These are phyloP conservation scores for Trachelus troglodyta DNA, from an alignment of 2,888 invertebrate genomes.

Conservation along the genomic window DNA sequence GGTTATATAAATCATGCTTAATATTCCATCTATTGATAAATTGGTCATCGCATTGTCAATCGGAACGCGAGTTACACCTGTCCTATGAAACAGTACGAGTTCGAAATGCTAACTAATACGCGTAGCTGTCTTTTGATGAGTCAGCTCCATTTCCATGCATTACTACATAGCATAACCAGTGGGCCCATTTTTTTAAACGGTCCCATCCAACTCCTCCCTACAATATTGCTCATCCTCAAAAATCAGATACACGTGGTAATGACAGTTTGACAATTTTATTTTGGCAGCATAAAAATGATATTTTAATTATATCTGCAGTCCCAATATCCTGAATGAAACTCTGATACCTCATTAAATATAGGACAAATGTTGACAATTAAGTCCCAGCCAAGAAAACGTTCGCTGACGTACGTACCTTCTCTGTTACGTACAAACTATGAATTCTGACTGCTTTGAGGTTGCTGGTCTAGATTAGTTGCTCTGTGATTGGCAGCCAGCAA, in stretches of 20 bases:
- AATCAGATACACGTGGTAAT: not conserved
- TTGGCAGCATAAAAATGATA: not conserved
- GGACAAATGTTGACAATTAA: not conserved
- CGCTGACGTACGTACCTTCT: not conserved
- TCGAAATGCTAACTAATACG: conserved; percentile 30
- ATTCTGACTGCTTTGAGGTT: not conserved
- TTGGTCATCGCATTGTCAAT: conserved; percentile 2
- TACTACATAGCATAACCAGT: not conserved
- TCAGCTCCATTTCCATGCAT: conserved; percentile 10
- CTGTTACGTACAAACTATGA: not conserved
- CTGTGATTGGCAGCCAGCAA: not conserved
- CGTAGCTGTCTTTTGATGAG: conserved; percentile 26
- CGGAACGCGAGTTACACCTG: conserved; percentile 9
- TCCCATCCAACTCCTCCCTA: not conserved
- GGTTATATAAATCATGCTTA: not conserved
- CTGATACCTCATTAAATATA: not conserved
- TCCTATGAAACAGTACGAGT: conserved; percentile 7
- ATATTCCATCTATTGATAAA: not conserved
- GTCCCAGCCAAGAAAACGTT: not conserved
- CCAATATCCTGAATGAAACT: not conserved
- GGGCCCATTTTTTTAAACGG: not conserved
- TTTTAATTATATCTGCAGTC: not conserved
- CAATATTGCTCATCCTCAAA: not conserved
- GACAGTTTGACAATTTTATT: not conserved
- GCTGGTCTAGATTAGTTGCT: not conserved